Conservation (phyloP, 2,888 invertebrate species). For the Calameuta idolon region DNA sequence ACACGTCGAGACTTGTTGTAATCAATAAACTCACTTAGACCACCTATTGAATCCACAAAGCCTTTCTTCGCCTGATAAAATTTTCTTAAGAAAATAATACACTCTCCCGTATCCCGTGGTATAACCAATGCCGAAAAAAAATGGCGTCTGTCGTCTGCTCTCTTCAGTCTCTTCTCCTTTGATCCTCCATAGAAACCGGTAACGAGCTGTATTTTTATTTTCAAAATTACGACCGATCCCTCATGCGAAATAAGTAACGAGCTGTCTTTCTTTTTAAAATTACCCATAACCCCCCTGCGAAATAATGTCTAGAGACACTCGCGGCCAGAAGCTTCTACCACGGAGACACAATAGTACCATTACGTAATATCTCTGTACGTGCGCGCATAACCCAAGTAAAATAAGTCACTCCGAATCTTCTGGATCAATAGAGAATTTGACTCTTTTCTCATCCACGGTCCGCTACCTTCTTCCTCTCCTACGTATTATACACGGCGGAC, state of each 20-base stretch:
- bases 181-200: background rate
- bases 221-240: background rate
- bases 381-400: background rate
- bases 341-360: background rate
- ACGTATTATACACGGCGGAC: background rate
- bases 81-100: background rate
- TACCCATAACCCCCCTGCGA: background rate
- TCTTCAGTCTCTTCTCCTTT: background rate
- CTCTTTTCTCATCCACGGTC: background rate
- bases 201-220: background rate
- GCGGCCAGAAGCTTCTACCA: too few relatives aligned
- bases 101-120: background rate
- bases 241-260: background rate
- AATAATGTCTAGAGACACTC: background rate
- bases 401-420: background rate
- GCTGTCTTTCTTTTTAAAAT: background rate
- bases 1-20: background rate
- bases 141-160: background rate
- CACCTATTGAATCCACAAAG: background rate
- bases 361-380: slow-evolving; percentile 2
- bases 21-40: background rate
- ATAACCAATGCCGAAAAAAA: background rate
- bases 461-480: background rate
- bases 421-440: background rate
- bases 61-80: background rate